These are phyloP conservation scores for Australoheros facetus DNA, from an alignment of 2,797 vertebrate species.

Conservation along the genomic window DNA sequence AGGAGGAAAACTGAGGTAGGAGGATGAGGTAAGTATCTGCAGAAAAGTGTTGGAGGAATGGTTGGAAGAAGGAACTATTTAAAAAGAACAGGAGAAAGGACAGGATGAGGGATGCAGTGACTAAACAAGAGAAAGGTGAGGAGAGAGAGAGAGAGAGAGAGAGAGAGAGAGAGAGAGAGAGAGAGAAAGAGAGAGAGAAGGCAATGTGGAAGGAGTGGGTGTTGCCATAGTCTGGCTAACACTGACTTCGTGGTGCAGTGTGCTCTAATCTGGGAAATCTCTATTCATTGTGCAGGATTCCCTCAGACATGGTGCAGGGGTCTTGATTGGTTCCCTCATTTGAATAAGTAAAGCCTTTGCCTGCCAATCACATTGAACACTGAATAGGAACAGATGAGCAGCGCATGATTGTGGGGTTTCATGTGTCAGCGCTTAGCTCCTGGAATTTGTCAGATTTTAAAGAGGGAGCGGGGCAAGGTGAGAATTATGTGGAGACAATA, in stretches of 20 bases:
- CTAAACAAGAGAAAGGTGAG: slow-evolving; percentile 22
- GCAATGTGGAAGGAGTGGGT: slow-evolving; percentile 16
- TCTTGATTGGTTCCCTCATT: slow-evolving; percentile 38
- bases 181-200: background rate
- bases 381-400: slow-evolving; percentile 42
- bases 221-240: slow-evolving; percentile 9
- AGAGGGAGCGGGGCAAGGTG: background rate
- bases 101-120: slow-evolving; percentile 5
- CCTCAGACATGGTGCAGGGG: slow-evolving; percentile 25
- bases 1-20: background rate
- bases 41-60: slow-evolving; percentile 16
- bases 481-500: background rate
- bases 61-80: background rate
- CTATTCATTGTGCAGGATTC: slow-evolving; percentile 38
- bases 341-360: slow-evolving; percentile 34
- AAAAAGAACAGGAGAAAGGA: slow-evolving; percentile 16
- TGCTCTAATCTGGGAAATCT: slow-evolving; percentile 42
- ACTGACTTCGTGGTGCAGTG: slow-evolving; percentile 5
- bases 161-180: background rate
- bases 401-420: slow-evolving; percentile 23
- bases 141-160: background rate
- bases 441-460: slow-evolving; percentile 26
- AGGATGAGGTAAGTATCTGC: slow-evolving; percentile 44
- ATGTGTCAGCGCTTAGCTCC: slow-evolving; percentile 22
- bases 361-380: slow-evolving; percentile 51